A percentile compares a stretch with the other conserved stretches of the same genome.
These are phyloP conservation scores for Dynastes tityus DNA, from an alignment of 2,888 invertebrate genomes.

Conservation along the genomic window DNA sequence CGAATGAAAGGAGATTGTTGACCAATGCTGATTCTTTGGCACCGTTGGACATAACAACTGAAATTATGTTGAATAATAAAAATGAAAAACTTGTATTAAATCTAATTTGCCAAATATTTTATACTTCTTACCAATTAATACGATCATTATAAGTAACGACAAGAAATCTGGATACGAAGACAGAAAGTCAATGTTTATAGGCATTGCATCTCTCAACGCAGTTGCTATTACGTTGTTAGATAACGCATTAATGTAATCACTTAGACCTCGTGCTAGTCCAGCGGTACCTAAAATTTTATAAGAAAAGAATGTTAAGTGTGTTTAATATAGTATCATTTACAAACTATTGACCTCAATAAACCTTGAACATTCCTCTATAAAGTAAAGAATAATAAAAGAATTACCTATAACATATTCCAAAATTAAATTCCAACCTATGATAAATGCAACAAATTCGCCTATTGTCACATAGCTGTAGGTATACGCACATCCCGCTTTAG, in stretches of 20 bases:
- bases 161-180: conserved; percentile 82
- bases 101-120: no score
- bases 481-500: conserved; percentile 93
- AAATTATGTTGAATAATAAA: no score
- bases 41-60: conserved; percentile 78
- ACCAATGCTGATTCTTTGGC: conserved; percentile 88
- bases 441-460: conserved; percentile 92
- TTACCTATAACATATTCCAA: conserved; percentile 91
- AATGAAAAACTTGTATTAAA: conserved; percentile 1
- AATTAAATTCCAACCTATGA: conserved; percentile 95
- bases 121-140: conserved; percentile 67
- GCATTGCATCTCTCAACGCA: conserved; percentile 73
- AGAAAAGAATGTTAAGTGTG: conserved; percentile 3
- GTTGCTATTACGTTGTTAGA: conserved; percentile 75
- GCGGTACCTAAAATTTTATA: conserved; percentile 77
- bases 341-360: neutral
- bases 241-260: conserved; percentile 81
- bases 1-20: conserved; percentile 91
- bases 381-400: conserved; percentile 62
- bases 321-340: neutral
- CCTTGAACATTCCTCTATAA: neutral
- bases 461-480: conserved; percentile 95
- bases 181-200: conserved; percentile 76
- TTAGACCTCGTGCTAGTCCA: conserved; percentile 82
- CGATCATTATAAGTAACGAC: conserved; percentile 78